Base-by-base conservation (phyloP, 2,113 vertebrate species). In the Phalacrocorax brasilianus region DNA sequence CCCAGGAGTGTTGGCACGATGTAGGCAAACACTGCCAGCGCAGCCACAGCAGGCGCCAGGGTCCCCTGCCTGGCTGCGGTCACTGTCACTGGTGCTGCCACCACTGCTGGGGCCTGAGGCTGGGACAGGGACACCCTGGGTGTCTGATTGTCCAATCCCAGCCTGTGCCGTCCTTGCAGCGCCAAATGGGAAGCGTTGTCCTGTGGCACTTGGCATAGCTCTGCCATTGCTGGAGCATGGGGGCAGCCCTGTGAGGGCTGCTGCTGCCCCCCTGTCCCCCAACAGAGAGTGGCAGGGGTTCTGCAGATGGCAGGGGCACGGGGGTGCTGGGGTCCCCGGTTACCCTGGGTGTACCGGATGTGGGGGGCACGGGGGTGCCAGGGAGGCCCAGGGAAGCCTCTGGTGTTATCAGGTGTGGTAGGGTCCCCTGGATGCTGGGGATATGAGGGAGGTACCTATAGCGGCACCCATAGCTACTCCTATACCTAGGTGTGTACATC, bases 1-100 rank as follows among this genome's bases (percentile, higher is more conserved):
- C 26, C 33, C 1, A 2, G 32, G 33, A n/a, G 67, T 66, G 44
- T 40, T 91, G 89, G 83, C 83, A 95, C 68, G 23, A 30, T 0
- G 6, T 13, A 38, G 75, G 49, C 63, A 95, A 88, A 83, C 24
- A 22, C 8, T 0, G 1, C 21, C 2, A 8, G 28, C 12, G 30
- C 2, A 26, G 30, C 74, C 0, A 0, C 1, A 27, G 27, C 61
- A 55, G 61, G 70, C 47, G 67, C 35, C 0, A 0, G 47, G 4
- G 32, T 80, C 28, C 44, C 55, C 44, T 70, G 73, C 17, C 58
- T 2, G 7, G 28, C 49, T 61, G 84, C 3, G 3, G 58, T 50
- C 74, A 45, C 91, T 2, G 14, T 21, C n/a, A 49, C 55, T 61
- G 62, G 27, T 65, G 10, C 45, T 78, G 61, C 16, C 14, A 5